Evolutionary conservation across 2,113 vertebrate genomes (phyloP), one percentile per base, ranked within the genome.

Genomic region (Halcyon malimbica): DNA sequence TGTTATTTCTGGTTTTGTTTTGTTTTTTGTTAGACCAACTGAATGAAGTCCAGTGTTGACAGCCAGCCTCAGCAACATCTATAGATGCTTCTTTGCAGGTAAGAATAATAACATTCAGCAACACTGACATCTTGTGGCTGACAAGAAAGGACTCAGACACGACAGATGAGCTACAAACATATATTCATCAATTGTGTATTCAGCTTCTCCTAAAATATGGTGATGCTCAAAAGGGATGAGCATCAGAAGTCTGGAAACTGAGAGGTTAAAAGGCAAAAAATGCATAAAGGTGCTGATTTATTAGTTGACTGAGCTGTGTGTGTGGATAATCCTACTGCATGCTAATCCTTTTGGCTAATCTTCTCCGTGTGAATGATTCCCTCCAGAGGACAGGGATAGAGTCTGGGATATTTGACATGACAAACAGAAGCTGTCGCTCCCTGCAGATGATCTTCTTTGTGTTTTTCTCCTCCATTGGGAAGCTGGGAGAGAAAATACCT

Each of bases 81-180:
- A 26, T 1, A 12, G 51, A 16, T 12, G 65, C 39, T 41, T 77
- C 50, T 9, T 41, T 11, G 70, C 94, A 96, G 90, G 95, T 94
- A 73, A 93, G 87, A 77, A 73, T 31, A 80, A 80, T 44, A 96
- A 89, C 57, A 75, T 95, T 96, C 95, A 94, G 74, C 96, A 97
- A 96, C 93, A 96, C 94, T 96, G 96, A 97, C 96, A 97, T 96
- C 96, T 96, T 96, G 96, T 96, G 96, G 96, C 57, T 91, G 74
- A 73, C 62, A 89, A 84, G 87, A 85, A 89, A 95, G 56, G 89
- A 25, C 85, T 95, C 92, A 41, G 25, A 64, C 63, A 6, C 6
- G 24, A 74, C 68, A 42, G 33, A 29, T 16, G 2, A 53, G 35
- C 90, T 89, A 29, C 51, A 48, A 37, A 7, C 3, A 1, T 16